A percentile compares a stretch with the other conserved stretches of the same genome.
These are phyloP conservation scores for Amphiura filiformis DNA, from an alignment of 35 echinoderm and acorn worm genomes.

Conservation along the genomic window DNA sequence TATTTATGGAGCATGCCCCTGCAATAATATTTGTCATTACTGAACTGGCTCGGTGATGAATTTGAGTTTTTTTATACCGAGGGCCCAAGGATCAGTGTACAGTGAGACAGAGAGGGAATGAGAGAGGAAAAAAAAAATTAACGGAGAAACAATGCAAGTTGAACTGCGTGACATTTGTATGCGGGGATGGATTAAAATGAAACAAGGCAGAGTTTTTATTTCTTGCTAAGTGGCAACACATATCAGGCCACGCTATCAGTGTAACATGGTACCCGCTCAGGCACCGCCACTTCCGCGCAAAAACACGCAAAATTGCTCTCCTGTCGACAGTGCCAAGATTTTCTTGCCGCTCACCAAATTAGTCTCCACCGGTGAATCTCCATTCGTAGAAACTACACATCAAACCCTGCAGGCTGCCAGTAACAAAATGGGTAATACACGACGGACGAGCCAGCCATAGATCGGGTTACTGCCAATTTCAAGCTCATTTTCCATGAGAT, in stretches of 20 bases:
- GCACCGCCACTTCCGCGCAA: background rate
- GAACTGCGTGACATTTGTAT: too few relatives aligned
- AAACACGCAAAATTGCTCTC: conserved; percentile 7
- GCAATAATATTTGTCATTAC: conserved; percentile 15
- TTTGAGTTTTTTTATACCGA: background rate
- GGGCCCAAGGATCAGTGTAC: too few relatives aligned
- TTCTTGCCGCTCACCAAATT: background rate
- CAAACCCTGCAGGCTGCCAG: background rate
- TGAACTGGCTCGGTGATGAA: background rate
- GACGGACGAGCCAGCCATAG: background rate
- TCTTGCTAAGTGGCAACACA: too few relatives aligned
- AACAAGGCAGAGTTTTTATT: too few relatives aligned
- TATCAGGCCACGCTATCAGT: too few relatives aligned
- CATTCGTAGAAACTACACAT: background rate
- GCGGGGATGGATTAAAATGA: too few relatives aligned
- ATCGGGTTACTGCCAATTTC: conserved; percentile 10
- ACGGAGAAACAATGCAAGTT: too few relatives aligned
- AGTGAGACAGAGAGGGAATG: too few relatives aligned
- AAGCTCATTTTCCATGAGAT: background rate
- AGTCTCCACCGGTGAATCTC: background rate
- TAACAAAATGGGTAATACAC: conserved; percentile 1
- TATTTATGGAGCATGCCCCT: background rate
- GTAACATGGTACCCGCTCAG: too few relatives aligned
- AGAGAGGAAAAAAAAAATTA: too few relatives aligned
- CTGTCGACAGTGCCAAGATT: background rate